Conservation (phyloP, 2,888 invertebrate species). For the Aporophyla nigra region DNA sequence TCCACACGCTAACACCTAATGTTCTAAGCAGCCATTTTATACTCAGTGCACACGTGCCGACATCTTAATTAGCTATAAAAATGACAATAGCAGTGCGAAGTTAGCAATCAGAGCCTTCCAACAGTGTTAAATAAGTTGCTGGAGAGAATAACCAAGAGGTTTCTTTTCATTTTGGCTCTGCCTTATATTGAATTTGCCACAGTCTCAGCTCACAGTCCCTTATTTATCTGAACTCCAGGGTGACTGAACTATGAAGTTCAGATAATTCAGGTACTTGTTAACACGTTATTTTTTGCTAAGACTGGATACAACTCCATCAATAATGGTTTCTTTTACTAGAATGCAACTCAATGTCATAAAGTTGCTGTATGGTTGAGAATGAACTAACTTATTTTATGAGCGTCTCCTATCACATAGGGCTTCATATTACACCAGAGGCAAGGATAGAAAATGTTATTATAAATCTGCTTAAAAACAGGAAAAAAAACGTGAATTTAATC, state of each 20-base stretch:
- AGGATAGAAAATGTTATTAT: background rate
- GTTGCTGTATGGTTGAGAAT: background rate
- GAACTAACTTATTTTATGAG: background rate
- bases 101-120: constrained; percentile 37
- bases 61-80: constrained; percentile 54
- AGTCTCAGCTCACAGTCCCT: background rate
- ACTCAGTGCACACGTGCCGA: constrained; percentile 33
- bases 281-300: background rate
- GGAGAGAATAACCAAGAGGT: constrained; percentile 16
- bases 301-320: background rate
- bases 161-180: background rate
- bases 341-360: background rate
- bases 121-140: constrained; percentile 10
- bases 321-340: background rate
- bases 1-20: background rate
- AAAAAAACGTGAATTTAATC: background rate
- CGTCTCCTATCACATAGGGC: background rate
- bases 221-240: background rate
- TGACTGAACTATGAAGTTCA: too few species aligned
- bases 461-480: background rate
- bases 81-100: constrained; percentile 31
- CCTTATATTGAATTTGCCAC: background rate
- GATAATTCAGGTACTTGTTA: background rate
- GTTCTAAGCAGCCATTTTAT: constrained; percentile 13
- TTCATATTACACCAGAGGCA: background rate